Evolutionary conservation across 1,140 invertebrate genomes (phyloP), one percentile per base, ranked within the genome.

Genomic region (Trachelipus rathkii): DNA sequence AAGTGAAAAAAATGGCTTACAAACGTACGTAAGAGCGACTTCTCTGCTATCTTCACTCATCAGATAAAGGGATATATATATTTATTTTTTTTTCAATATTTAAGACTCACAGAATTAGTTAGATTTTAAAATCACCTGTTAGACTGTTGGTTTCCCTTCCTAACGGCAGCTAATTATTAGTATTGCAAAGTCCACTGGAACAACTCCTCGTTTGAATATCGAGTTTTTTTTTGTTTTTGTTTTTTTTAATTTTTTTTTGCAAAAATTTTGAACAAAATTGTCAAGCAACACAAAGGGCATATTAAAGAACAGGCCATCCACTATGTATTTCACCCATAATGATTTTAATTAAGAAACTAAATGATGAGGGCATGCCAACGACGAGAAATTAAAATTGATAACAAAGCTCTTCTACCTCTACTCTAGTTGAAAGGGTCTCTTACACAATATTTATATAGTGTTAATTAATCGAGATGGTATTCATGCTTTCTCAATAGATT

Each of bases 221-320:
- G 50, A 60, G 50, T 60, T 15, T 15, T 1, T 60, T 60, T 60
- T 1, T 4, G 3, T 60, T 60, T 15, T 60, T 60, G 19, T 19
- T 15, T 19, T 15, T 8, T 4, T 2, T 4, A 60, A 60, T 15
- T 15, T 60, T 19, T 19, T 60, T 60, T 13, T n/a, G n/a, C n/a
- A n/a, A n/a, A n/a, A n/a, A n/a, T n/a, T n/a, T n/a, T n/a, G n/a
- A 60, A 33, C 33, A 33, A 33, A 33, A 60, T 15, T 60, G 1
- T 60, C 50, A 60, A 60, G 50, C 50, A 60, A 60, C 50, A 60
- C 50, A 15, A 60, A 60, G 50, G 50, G 50, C 50, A 60, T 60
- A 15, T 15, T 60, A 60, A 60, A 60, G 50, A 60, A 60, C 50
- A 60, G 50, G 50, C 50, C 50, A 60, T 60, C 50, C 11, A 60